These are phyloP conservation scores for Myotis yumanensis DNA, from an alignment of 2,113 vertebrate species.

Conservation along the genomic window DNA sequence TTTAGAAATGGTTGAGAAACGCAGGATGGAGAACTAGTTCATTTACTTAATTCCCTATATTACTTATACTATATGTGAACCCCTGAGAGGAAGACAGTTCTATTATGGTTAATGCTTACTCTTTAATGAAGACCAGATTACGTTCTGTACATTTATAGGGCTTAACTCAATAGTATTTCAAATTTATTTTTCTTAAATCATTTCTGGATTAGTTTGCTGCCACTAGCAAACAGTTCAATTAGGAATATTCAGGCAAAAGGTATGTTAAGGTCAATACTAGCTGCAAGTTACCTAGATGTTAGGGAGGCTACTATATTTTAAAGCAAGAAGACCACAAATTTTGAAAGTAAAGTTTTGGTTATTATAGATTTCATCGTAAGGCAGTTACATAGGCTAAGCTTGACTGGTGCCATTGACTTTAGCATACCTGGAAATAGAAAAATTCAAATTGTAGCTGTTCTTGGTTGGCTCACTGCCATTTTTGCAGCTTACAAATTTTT, in stretches of 20 bases:
- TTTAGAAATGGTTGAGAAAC: background rate
- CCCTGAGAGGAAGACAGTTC: background rate
- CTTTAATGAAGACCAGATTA: constrained; percentile 8
- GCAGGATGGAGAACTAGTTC: background rate
- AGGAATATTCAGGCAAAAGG: constrained; percentile 61
- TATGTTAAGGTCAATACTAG: constrained; percentile 65
- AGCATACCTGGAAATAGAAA: constrained; percentile 81
- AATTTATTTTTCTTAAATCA: constrained; percentile 29
- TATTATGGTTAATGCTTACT: background rate
- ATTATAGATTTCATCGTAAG: constrained; percentile 56
- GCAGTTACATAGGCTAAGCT: constrained; percentile 67
- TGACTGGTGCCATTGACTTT: constrained; percentile 62
- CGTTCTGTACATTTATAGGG: constrained; percentile 1
- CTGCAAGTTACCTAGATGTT: constrained; percentile 54
- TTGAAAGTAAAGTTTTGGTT: constrained; percentile 52
- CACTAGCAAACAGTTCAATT: constrained; percentile 61
- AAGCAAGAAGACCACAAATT: constrained; percentile 48
- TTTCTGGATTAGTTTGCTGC: constrained; percentile 66
- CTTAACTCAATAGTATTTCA: constrained; percentile 48
- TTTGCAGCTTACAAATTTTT: constrained; percentile 78
- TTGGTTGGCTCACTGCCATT: constrained; percentile 75
- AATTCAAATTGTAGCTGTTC: constrained; percentile 78
- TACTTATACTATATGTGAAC: background rate
- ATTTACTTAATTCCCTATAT: background rate
- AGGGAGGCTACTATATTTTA: constrained; percentile 52